These are phyloP conservation scores for Sebastes trivittatus DNA, from an alignment of 2,797 vertebrate genomes.

Conservation along the genomic window DNA sequence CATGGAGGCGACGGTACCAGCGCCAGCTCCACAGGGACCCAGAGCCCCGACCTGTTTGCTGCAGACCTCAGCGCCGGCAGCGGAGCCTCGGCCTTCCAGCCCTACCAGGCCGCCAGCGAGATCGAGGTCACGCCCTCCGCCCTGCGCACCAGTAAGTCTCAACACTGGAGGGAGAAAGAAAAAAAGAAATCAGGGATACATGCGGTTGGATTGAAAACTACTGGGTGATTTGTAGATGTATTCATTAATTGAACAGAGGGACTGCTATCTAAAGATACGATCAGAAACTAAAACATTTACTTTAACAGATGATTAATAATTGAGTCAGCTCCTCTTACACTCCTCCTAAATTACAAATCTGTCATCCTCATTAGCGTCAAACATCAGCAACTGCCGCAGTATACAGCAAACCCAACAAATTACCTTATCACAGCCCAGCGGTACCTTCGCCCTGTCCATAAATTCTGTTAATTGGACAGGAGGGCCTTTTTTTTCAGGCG, in stretches of 20 bases:
- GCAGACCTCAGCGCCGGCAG: conserved; percentile 87
- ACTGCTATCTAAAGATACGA: background rate
- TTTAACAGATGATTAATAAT: conserved; percentile 4
- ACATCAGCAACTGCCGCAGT: conserved; percentile 22
- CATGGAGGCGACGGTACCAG: conserved; percentile 97
- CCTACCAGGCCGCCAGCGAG: conserved; percentile 93
- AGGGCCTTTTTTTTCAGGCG: conserved; percentile 15
- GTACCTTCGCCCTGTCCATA: conserved; percentile 35
- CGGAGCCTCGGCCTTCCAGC: conserved; percentile 88
- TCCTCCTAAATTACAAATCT: background rate
- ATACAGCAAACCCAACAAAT: conserved; percentile 57
- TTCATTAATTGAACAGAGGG: background rate
- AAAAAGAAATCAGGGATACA: background rate
- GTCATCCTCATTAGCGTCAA: conserved; percentile 22
- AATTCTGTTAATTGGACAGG: conserved; percentile 71
- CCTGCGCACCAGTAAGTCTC: conserved; percentile 91
- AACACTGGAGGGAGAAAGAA: background rate
- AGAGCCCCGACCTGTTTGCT: conserved; percentile 94
- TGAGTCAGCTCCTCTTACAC: background rate
- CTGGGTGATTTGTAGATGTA: background rate
- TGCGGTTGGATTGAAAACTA: background rate
- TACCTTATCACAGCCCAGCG: conserved; percentile 31
- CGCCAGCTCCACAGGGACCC: conserved; percentile 95
- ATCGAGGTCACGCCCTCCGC: conserved; percentile 97
- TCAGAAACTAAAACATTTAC: background rate